Percentiles rank a stretch among this genome's conserved stretches.
Evolutionary conservation across 1,140 invertebrate genomes (phyloP).

Genomic region (Bombus affinis): DNA sequence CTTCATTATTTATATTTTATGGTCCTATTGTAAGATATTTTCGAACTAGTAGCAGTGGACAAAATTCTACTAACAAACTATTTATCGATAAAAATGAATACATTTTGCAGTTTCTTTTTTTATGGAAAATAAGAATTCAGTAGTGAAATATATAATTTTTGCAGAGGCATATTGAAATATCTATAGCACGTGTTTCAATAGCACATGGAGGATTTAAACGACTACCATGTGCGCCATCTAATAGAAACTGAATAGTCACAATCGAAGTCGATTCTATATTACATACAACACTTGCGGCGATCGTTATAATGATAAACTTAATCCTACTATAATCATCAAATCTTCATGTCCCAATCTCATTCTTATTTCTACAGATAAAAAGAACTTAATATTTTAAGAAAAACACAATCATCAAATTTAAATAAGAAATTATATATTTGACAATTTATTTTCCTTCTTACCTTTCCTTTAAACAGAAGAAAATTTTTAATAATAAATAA

Average conservation of each 20-base stretch:
- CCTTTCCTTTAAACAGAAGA: neutral
- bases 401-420: too few species aligned
- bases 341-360: neutral
- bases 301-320: neutral
- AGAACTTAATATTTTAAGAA: neutral
- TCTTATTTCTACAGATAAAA: neutral
- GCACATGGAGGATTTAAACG: neutral
- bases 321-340: neutral
- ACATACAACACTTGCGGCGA: neutral
- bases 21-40: neutral
- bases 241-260: neutral
- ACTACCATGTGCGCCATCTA: conserved; percentile 7
- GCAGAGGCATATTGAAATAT: too few species aligned
- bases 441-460: too few species aligned
- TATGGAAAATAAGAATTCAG: neutral
- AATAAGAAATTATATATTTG: too few species aligned
- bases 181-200: neutral
- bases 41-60: neutral
- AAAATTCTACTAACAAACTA: neutral
- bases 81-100: neutral
- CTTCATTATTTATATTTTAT: neutral
- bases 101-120: neutral
- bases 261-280: neutral
- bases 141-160: neutral
- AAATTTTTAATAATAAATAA: neutral